Conservation (phyloP, 1,140 invertebrate species). For the Drosophila oshimai region DNA sequence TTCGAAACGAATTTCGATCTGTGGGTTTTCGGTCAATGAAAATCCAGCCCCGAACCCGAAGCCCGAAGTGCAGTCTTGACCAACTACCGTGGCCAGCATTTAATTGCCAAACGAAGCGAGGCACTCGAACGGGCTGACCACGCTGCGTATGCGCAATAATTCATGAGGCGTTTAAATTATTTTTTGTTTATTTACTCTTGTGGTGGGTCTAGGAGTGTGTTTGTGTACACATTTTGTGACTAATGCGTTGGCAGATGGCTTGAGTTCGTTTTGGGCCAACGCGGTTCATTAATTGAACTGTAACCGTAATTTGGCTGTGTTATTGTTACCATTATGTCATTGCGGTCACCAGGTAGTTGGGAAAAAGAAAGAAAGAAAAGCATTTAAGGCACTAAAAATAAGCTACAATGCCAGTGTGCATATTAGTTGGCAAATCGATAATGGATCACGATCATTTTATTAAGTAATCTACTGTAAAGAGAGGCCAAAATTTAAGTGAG, state of each 20-base stretch:
- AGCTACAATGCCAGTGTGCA: conserved; percentile 15
- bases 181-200: conserved; percentile 46
- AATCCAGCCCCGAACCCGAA: no score
- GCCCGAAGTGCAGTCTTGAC: conserved; percentile 44
- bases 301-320: conserved; percentile 49
- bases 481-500: not conserved
- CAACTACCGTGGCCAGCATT: conserved; percentile 49
- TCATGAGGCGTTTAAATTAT: conserved; percentile 73
- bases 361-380: conserved; percentile 2
- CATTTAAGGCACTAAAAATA: conserved; percentile 18
- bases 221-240: no score
- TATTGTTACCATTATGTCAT: conserved; percentile 74
- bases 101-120: conserved; percentile 60
- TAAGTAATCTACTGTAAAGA: conserved; percentile 17
- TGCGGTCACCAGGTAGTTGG: conserved; percentile 26
- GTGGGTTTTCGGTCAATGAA: conserved; percentile 40
- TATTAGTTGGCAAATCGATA: conserved; percentile 42
- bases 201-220: not conserved
- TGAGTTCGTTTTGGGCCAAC: conserved; percentile 42
- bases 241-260: conserved; percentile 56
- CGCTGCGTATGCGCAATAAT: conserved; percentile 74
- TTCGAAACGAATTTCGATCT: conserved; percentile 52
- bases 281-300: conserved; percentile 71
- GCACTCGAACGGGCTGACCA: conserved; percentile 44
- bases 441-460: conserved; percentile 30